phyloP scores from a whole-genome alignment of 2,113 vertebrate genomes.

The Montifringilla adamsi region DNA sequence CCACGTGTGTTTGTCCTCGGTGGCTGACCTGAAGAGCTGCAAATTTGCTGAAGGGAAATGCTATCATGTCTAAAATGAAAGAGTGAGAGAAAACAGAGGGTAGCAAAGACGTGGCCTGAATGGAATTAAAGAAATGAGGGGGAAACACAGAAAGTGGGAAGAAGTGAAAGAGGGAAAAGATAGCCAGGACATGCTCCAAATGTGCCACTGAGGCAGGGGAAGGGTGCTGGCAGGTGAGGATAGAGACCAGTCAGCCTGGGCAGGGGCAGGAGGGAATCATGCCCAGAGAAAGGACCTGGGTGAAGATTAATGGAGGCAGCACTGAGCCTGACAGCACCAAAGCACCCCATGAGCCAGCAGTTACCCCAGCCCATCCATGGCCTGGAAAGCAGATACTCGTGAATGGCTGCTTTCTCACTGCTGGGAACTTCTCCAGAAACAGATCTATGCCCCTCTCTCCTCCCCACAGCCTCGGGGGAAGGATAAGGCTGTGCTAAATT shows the following conservation, averaged over 20 bases:
- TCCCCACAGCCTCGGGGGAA: neutral
- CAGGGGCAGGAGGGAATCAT: neutral
- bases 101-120: neutral
- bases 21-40: neutral
- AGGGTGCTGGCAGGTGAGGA: neutral
- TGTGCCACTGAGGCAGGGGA: neutral
- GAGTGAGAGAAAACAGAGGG: slow-evolving; percentile 1
- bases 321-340: neutral
- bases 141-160: neutral
- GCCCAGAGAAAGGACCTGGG: neutral
- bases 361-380: rapidly evolving
- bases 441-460: neutral
- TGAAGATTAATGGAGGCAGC: neutral
- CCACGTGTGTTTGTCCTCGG: neutral
- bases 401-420: rapidly evolving
- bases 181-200: neutral
- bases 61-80: slow-evolving; percentile 5
- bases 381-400: neutral
- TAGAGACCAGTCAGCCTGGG: neutral
- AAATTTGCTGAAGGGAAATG: slow-evolving; percentile 27
- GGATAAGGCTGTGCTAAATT: neutral
- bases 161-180: neutral
- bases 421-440: neutral
- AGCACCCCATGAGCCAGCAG: neutral
- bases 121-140: neutral